Base-by-base conservation (phyloP, 2,888 invertebrate genomes). In the Leptopilina myrica region DNA sequence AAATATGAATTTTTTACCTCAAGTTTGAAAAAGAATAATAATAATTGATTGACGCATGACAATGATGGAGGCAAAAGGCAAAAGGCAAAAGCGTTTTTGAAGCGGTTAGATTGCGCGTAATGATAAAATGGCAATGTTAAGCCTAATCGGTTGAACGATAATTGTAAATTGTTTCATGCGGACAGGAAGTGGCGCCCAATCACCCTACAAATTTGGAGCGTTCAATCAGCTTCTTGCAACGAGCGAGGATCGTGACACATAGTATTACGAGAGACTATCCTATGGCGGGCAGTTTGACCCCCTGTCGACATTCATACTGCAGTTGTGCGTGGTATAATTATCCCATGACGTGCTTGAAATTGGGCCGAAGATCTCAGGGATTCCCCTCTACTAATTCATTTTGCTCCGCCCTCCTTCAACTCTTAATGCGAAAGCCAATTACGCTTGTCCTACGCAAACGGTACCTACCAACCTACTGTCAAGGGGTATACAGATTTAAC, bases 351-450 rank as follows among this genome's bases (percentile, higher is more conserved):
- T 73, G 79, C 67, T 33, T 79, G 64, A 76, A 79, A 79, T 79
- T 76, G 62, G 76, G 79, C 26, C 79, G 66, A 67, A 69, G 69
- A 62, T 67, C 64, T 62, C 14, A 15, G 64, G 56, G 64, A 46
- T 75, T 67, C 76, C 79, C 76, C 76, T 79, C 69, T 26, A 76
- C 64, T 79, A 79, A 79, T 79, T 79, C 76, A 64, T 79, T 77
- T 77, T 64, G 46, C 64, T 46, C 77, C 73, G 56, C 64, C 56
- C 15, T 76, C 26, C 26, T 49, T 78, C 53, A 59, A 46, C 78
- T 78, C 78, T 66, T 62, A 64, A 73, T 73, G 56, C 64, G 73
- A 69, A 73, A 78, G 64, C 79, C 79, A 79, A 77, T 77, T 79
- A 77, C 73, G 69, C 69, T 69, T 69, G 49, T 46, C 49, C 69